These are phyloP conservation scores for Vombatus ursinus DNA, from an alignment of 2,113 vertebrate species.

Conservation along the genomic window DNA sequence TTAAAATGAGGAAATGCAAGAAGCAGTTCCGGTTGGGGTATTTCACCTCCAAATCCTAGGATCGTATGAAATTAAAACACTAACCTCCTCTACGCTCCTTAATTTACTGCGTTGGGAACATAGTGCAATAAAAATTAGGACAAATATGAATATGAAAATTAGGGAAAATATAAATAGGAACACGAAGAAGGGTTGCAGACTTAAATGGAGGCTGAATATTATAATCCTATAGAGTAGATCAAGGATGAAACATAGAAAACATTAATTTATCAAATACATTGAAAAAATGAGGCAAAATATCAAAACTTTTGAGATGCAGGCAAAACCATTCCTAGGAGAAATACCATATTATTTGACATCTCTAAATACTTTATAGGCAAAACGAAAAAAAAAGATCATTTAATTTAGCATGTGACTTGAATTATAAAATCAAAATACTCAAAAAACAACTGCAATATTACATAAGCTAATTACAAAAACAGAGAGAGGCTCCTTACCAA, in stretches of 20 bases:
- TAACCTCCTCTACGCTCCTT: neutral
- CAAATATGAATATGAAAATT: neutral
- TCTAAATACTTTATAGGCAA: neutral
- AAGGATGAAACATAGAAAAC: neutral
- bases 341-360: neutral
- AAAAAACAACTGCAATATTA: neutral
- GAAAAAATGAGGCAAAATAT: neutral
- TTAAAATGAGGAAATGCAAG: neutral
- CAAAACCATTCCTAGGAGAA: neutral
- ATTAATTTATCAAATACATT: neutral
- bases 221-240: neutral
- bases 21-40: neutral
- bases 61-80: neutral
- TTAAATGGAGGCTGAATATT: neutral
- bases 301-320: neutral
- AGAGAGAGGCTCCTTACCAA: neutral
- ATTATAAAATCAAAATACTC: neutral
- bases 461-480: neutral
- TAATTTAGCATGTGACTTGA: neutral
- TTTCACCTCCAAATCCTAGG: neutral
- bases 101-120: neutral
- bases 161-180: neutral
- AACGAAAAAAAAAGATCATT: neutral
- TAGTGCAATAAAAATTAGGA: neutral
- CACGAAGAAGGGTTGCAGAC: neutral